A percentile compares a stretch with the other conserved stretches of the same genome.
Evolutionary conservation across 2,888 invertebrate genomes (phyloP).

Genomic region (Eurois occulta): DNA sequence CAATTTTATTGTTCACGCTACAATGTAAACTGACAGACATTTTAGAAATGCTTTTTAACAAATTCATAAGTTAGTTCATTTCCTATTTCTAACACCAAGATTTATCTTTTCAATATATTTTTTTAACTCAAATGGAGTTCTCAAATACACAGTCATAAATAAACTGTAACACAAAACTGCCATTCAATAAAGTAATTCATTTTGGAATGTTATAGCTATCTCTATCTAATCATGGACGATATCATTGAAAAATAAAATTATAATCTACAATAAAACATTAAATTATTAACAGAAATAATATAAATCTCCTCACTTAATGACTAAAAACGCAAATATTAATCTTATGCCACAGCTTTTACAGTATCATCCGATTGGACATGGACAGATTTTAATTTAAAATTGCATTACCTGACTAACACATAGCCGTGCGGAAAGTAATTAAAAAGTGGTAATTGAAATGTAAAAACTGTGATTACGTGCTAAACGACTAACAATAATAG

Average conservation of each 20-base stretch:
- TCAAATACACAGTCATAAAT: conserved; percentile 47
- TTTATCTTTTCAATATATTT: conserved; percentile 36
- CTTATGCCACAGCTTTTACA: conserved; percentile 84
- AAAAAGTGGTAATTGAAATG: conserved; percentile 77
- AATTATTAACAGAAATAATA: conserved; percentile 68
- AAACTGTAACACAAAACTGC: conserved; percentile 51
- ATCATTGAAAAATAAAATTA: conserved; percentile 68
- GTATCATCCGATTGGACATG: conserved; percentile 60
- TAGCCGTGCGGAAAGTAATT: conserved; percentile 62
- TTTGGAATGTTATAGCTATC: conserved; percentile 81
- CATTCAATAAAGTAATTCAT: conserved; percentile 53
- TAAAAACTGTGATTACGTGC: conserved; percentile 87
- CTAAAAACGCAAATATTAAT: conserved; percentile 76
- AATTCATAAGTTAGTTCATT: conserved; percentile 41
- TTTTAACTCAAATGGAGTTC: conserved; percentile 32
- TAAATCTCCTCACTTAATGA: conserved; percentile 76
- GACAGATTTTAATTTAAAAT: conserved; percentile 56
- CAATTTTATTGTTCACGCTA: conserved; percentile 44
- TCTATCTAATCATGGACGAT: conserved; percentile 71
- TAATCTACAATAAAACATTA: conserved; percentile 69
- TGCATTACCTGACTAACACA: conserved; percentile 69
- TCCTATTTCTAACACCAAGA: conserved; percentile 68
- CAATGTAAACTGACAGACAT: conserved; percentile 42
- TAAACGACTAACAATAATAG: conserved; percentile 77
- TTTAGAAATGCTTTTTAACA: conserved; percentile 49